Evolutionary conservation across 2,797 vertebrate species (phyloP), one percentile per base, ranked within the genome.

Genomic region (Limnodromus scolopaceus): DNA sequence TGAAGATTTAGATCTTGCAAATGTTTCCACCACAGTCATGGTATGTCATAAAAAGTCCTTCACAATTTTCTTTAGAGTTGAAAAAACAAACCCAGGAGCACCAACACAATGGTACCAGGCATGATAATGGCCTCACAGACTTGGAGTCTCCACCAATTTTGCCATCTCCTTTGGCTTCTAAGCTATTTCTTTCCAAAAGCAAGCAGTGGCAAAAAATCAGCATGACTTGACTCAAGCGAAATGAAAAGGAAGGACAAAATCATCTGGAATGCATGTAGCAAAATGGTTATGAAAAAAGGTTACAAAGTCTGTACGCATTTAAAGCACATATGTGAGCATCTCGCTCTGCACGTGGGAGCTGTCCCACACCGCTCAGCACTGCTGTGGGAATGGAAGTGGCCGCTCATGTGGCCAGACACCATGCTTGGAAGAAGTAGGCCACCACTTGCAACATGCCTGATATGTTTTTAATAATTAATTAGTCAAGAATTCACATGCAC

Each of bases 311-410:
- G 25, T 30, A 69, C 0, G 24, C 27, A 46, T 39, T 83, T 48
- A 69, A 77, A 91, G 60, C 6, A 51, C 0, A 0, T 6, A 39
- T 1, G 2, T 27, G 46, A 71, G 24, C 2, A 3, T 30, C 30
- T 43, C n/a, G 6, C 16, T 74, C 51, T 1, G 2, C 38, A 16
- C 0, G 0, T 6, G 6, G 55, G 28, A 87, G 34, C 2, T 1
- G 16, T 38, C 32, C 11, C 45, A 41, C 23, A 34, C 17, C 30
- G 25, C 9, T 75, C 38, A 38, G 58, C 18, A 12, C 34, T 27
- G 32, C 54, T 45, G n/a, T 1, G 1, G 36, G 17, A 51, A 71
- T 9, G 6, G 28, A 54, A 27, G 11, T 6, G 0, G 1, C 15
- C 71, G 7, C 14, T 79, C 12, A 57, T 1, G 1, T 20, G 49